Evolutionary conservation across 2,888 invertebrate genomes (phyloP), one percentile per base, ranked within the genome.

Genomic region (Chymomyza fuscimana): DNA sequence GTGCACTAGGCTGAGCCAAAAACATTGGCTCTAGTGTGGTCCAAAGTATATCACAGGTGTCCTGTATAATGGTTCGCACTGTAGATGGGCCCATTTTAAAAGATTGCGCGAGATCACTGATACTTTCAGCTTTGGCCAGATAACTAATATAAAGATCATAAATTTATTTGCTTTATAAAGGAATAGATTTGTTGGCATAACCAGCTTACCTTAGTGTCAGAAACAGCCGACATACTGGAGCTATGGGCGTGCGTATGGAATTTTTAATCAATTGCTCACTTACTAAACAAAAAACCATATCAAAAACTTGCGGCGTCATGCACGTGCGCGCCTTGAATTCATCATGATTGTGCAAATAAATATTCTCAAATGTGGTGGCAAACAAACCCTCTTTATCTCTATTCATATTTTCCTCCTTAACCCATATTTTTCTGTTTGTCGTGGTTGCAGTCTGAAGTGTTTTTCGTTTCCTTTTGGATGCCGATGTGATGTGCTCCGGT

Each of bases 21-120:
- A 67, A 77, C 9, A 54, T 68, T 2, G 66, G 59, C 5, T 59
- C 32, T 15, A 77, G n/a, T 9, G 52, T 29, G 5, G 32, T 50
- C 70, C 78, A 77, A 0, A 78, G 65, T 0, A 74, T n/a, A 25
- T 67, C 74, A 6, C 64, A 59, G 9, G 68, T 74, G 10, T 77
- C 71, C 7, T 66, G 65, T 5, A 76, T 54, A 60, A 77, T 70
- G 51, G 5, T 19, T 16, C 65, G 64, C 63, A 74, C 71, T 0
- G 74, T 77, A 16, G 71, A 66, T 7, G 29, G 40, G 10, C 63
- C 59, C 59, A 74, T 71, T 50, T 74, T 69, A 7, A 67, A 78
- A 7, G 66, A 60, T 19, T n/a, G 54, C 1, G 78, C 32, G 32
- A 76, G 63, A 25, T 71, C 50, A 4, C 2, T 3, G 6, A 67